Conservation (phyloP, 2,113 vertebrate genomes). For the Dicrurus megarhynchus region DNA sequence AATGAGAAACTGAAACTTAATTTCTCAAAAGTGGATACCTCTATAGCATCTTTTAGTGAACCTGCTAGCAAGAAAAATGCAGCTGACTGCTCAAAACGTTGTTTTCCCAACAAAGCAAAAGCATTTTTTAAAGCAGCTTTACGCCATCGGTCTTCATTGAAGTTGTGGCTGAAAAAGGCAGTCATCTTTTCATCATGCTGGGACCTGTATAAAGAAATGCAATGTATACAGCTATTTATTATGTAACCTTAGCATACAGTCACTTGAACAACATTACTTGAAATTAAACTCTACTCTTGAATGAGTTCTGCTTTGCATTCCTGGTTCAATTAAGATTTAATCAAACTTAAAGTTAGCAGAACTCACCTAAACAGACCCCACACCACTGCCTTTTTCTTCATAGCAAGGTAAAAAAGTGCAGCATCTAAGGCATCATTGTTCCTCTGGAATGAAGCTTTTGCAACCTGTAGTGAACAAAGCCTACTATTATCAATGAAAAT, state of each 20-base stretch:
- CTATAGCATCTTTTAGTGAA: conserved; percentile 96
- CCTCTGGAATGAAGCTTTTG: conserved; percentile 95
- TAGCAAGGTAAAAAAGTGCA: conserved; percentile 94
- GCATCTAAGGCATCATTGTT: conserved; percentile 95
- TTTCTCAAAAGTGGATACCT: conserved; percentile 75
- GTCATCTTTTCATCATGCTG: conserved; percentile 98
- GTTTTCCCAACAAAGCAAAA: conserved; percentile 95
- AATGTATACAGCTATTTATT: background rate
- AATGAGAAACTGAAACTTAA: background rate
- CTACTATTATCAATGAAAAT: background rate
- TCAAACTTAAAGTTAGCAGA: background rate
- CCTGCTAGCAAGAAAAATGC: conserved; percentile 97
- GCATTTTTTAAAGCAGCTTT: conserved; percentile 98
- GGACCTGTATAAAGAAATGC: conserved; percentile 76
- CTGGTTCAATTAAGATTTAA: background rate
- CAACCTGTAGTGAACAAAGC: conserved; percentile 71
- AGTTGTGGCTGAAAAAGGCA: conserved; percentile 96
- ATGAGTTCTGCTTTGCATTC: background rate
- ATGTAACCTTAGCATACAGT: background rate
- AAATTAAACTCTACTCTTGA: background rate
- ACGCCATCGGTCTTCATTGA: conserved; percentile 94
- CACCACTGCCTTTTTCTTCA: conserved; percentile 97
- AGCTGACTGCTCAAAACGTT: conserved; percentile 96
- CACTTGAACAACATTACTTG: background rate
- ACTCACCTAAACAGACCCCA: conserved; percentile 96